These are phyloP conservation scores for Ferdinandea cuprea DNA, from an alignment of 2,888 invertebrate species.

Conservation along the genomic window DNA sequence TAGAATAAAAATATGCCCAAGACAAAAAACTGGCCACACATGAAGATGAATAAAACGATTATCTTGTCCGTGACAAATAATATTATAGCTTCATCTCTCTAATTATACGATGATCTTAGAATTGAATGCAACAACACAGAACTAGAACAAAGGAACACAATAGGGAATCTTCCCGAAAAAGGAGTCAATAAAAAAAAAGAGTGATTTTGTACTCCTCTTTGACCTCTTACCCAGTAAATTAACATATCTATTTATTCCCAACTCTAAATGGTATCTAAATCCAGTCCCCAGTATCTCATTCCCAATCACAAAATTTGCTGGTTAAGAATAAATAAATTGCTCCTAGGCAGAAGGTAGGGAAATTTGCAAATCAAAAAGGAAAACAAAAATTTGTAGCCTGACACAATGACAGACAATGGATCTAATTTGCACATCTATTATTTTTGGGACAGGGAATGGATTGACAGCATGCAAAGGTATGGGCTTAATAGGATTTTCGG, in stretches of 20 bases:
- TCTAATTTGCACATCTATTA: not conserved
- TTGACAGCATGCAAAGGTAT: not conserved
- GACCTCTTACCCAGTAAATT: not conserved
- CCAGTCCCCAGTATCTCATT: too few relatives aligned
- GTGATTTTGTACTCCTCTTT: not conserved
- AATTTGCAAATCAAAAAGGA: not conserved
- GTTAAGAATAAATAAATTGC: not conserved
- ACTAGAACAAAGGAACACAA: not conserved
- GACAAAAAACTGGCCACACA: not conserved
- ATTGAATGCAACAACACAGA: not conserved
- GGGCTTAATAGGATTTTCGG: not conserved
- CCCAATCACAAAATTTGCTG: too few relatives aligned
- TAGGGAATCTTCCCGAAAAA: not conserved
- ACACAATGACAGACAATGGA: not conserved
- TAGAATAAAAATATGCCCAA: too few relatives aligned
- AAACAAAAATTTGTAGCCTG: not conserved
- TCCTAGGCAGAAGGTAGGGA: not conserved
- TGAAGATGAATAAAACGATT: not conserved
- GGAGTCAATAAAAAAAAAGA: constrained; percentile 8
- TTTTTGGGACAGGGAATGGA: not conserved
- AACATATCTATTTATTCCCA: constrained; percentile 1
- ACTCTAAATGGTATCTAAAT: too few relatives aligned
- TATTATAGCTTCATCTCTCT: not conserved
- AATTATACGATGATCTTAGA: not conserved
- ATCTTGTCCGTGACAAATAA: not conserved